A percentile compares a stretch with the other conserved stretches of the same genome.
Evolutionary conservation across 2,888 invertebrate species (phyloP).

Genomic region (Dicranocentrus wangi): DNA sequence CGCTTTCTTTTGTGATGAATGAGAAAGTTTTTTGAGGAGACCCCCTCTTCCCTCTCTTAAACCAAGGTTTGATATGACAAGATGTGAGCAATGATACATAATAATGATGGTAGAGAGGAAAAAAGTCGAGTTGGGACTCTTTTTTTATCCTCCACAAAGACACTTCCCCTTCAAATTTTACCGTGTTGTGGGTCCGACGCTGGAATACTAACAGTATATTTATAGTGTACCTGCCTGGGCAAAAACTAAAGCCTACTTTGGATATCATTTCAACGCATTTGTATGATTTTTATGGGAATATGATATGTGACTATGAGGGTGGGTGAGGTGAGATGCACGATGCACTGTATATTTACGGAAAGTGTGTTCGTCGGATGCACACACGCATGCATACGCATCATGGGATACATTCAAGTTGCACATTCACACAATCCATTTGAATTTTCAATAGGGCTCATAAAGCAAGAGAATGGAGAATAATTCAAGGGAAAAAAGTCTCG

Average conservation of each 20-base stretch:
- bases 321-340: too few relatives aligned
- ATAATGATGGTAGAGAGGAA: constrained; percentile 42
- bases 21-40: constrained; percentile 13
- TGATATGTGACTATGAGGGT: too few relatives aligned
- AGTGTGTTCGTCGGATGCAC: too few relatives aligned
- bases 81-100: constrained; percentile 61
- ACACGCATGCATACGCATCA: neutral
- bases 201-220: too few relatives aligned
- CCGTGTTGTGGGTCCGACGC: neutral
- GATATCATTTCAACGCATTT: neutral
- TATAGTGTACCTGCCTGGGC: constrained; percentile 1
- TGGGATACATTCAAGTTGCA: constrained; percentile 17
- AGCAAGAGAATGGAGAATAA: constrained; percentile 4
- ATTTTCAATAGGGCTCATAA: constrained; percentile 38
- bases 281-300: constrained; percentile 10
- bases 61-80: constrained; percentile 47
- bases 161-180: constrained; percentile 9
- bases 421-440: constrained; percentile 41
- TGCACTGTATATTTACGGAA: too few relatives aligned
- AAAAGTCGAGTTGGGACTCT: neutral
- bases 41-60: constrained; percentile 9
- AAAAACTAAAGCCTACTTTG: constrained; percentile 1
- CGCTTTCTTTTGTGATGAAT: constrained; percentile 1
- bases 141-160: constrained; percentile 7
- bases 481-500: neutral